Conservation (phyloP, 2,113 vertebrate genomes). For the Pangasianodon hypophthalmus region DNA sequence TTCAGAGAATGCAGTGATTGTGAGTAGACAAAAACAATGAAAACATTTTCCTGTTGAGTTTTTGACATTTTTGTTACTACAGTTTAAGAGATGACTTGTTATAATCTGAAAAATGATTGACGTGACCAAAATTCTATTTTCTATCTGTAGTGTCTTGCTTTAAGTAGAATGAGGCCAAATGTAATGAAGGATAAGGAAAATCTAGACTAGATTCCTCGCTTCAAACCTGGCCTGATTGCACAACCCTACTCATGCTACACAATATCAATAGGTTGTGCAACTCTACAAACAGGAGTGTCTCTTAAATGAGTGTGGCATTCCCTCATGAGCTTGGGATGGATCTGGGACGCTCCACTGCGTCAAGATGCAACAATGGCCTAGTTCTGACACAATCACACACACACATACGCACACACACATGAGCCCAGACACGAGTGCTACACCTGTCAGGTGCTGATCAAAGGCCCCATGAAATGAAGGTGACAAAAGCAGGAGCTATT, state of each 20-base stretch:
- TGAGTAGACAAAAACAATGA: background rate
- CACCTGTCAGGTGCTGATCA: constrained; percentile 49
- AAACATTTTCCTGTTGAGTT: background rate
- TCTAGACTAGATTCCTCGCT: background rate
- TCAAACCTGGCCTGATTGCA: background rate
- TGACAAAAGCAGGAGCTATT: constrained; percentile 40
- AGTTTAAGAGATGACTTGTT: background rate
- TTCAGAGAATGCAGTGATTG: background rate
- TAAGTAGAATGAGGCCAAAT: background rate
- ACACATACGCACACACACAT: background rate
- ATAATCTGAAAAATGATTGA: background rate
- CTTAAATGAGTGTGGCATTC: constrained; percentile 29
- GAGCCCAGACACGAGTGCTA: background rate
- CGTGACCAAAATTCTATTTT: background rate
- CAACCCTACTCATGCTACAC: background rate
- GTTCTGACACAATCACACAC: background rate
- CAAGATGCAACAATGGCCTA: constrained; percentile 36
- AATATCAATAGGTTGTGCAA: background rate
- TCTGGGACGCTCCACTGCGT: constrained; percentile 18
- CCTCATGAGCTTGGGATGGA: constrained; percentile 18
- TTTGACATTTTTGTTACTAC: background rate
- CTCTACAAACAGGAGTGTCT: constrained; percentile 21
- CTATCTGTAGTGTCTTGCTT: background rate
- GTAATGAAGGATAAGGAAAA: background rate
- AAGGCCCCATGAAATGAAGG: constrained; percentile 46